Evolutionary conservation across 2,888 invertebrate genomes (phyloP).

Genomic region (Caenorhabditis zanzibari): DNA sequence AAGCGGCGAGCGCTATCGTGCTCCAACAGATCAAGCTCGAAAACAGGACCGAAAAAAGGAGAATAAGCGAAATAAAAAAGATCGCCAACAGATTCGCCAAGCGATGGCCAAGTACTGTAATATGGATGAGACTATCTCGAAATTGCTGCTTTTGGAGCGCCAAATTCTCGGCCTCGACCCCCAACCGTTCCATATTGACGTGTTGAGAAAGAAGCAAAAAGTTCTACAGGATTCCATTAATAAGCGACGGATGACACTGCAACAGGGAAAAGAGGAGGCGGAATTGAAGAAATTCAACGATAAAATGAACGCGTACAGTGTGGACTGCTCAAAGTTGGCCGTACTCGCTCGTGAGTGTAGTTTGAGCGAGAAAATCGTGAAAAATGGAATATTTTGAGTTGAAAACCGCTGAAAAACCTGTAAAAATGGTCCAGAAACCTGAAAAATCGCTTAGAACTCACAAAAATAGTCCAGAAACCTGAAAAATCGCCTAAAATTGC

Average conservation of each 20-base stretch:
- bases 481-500: no score
- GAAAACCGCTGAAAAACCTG: no score
- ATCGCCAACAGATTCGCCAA: slow-evolving; percentile 72
- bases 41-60: slow-evolving; percentile 71
- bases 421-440: no score
- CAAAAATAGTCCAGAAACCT: no score
- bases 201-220: slow-evolving; percentile 73
- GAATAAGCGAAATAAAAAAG: slow-evolving; percentile 73
- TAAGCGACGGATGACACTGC: slow-evolving; percentile 59
- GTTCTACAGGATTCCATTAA: slow-evolving; percentile 68
- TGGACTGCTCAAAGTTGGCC: slow-evolving; percentile 62
- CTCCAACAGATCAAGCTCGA: slow-evolving; percentile 74
- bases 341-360: slow-evolving; percentile 62
- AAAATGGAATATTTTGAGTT: not conserved
- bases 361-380: not conserved
- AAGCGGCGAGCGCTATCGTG: slow-evolving; percentile 72
- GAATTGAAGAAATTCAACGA: slow-evolving; percentile 70
- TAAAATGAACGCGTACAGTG: slow-evolving; percentile 64
- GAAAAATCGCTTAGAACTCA: no score
- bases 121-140: slow-evolving; percentile 71
- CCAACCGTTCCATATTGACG: slow-evolving; percentile 71
- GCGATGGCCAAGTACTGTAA: slow-evolving; percentile 74
- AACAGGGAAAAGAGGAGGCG: slow-evolving; percentile 68
- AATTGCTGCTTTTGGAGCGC: slow-evolving; percentile 69
- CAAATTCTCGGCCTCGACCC: slow-evolving; percentile 74